Evolutionary conservation across 2,113 vertebrate genomes (phyloP), one percentile per base, ranked within the genome.

Genomic region (human (Homo sapiens)): DNA sequence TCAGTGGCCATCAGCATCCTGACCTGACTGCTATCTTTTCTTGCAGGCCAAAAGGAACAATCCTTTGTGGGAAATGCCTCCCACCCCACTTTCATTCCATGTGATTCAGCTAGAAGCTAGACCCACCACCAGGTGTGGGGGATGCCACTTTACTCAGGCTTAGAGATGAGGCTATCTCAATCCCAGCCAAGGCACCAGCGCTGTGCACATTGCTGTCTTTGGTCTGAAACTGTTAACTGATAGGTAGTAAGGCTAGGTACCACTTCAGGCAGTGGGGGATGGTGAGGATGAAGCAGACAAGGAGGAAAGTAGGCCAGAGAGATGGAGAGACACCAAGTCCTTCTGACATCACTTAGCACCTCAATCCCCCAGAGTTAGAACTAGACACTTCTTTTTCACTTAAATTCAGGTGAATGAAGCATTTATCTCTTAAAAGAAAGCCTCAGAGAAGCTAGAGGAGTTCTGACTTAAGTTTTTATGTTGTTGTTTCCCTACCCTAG

Each of bases 111-210:
- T 7, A 61, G 35, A 13, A 68, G 18, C 57, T 4, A 32, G 85
- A 50, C n/a, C 25, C 0, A 9, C 80, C 27, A 4, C 20, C 20
- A 17, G 27, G n/a, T 64, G 2, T 40, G 5, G 27, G 61, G 72
- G 59, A 20, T 17, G 4, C 86, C 9, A 1, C 59, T 75, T 20
- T 16, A 30, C 22, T 59, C 35, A 20, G 61, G 55, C 25, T 78
- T 30, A 57, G 61, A 59, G 66, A 43, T 5, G 16, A 92, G 48
- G 35, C 30, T 30, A 3, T 81, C 35, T 89, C n/a, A 9, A 35
- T n/a, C 17, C 45, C 3, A 2, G 11, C 30, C 0, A 0, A 1
- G 0, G 35, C 13, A 30, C 23, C 59, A 23, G 57, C 20, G 13
- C n/a, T 4, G 66, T 0, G 2, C 16, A 1, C 50, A 25, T 11